Base-by-base conservation (phyloP, 2,888 invertebrate species). In the Tethea ocularis region DNA sequence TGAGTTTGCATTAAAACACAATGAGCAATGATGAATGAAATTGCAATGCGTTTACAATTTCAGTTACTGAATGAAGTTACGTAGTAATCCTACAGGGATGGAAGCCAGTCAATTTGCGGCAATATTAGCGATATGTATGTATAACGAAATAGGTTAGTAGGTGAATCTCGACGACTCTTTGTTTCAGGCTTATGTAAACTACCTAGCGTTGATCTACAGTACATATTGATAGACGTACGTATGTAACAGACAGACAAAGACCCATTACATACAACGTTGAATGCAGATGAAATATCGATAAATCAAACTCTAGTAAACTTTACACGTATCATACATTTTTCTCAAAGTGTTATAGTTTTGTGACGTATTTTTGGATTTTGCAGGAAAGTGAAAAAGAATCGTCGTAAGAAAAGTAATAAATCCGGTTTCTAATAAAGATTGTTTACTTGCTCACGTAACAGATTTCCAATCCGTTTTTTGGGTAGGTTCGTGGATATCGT, bases 101-200 rank as follows among this genome's bases (percentile, higher is more conserved):
- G 52, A 6, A 26, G 67, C 69, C 52, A 76, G 71, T 74, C 71
- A 75, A 77, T 74, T 80, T 72, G 74, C 65, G 62, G 65, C 62
- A 63, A 69, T 65, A 68, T n/a, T 70, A 68, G 56, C 57, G 20
- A 29, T 10, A 33, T 33, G 33, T 33, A 33, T 11, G 1, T 63
- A 63, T 55, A 64, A 26, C 59, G 56, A 80, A 73, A 73, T 83
- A 71, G 83, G 82, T 83, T 74, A 83, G 74, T 82, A 71, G 82
- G 84, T 82, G 80, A 82, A 76, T 72, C 74, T 69, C 68, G 61
- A 58, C 46, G 57, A 62, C 74, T 72, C 78, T 78, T 80, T 78
- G 76, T 77, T 75, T 60, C 69, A 66, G 54, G 61, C 61, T 66
- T 72, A 71, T 74, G 75, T 74, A 72, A 74, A 72, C 72, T 66